Evolutionary conservation across 1,140 invertebrate species (phyloP).

Genomic region (Tribolium madens): DNA sequence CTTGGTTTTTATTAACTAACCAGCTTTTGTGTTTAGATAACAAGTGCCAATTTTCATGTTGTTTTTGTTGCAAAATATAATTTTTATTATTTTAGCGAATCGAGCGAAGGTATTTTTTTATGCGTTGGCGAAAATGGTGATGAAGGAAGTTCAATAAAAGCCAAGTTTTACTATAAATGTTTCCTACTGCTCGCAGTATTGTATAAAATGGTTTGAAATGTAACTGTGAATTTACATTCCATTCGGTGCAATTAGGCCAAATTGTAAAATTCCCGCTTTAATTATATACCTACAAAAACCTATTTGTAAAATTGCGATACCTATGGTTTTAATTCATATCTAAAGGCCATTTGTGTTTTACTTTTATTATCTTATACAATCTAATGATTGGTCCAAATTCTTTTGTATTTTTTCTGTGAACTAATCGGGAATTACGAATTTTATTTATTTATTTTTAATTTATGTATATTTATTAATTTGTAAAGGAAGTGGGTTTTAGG

Average conservation of each 20-base stretch:
- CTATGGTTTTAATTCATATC: background rate
- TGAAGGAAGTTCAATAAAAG: constrained; percentile 36
- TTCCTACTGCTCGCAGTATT: constrained; percentile 39
- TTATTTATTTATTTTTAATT: constrained; percentile 13
- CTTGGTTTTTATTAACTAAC: constrained; percentile 47
- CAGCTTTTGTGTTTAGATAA: constrained; percentile 26
- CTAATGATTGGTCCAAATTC: no score
- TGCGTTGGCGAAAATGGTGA: constrained; percentile 46
- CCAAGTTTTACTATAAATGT: constrained; percentile 44
- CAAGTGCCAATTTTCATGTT: constrained; percentile 23
- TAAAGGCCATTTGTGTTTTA: constrained; percentile 11
- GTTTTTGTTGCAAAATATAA: constrained; percentile 14
- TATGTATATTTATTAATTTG: background rate
- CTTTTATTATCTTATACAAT: background rate
- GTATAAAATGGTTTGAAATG: constrained; percentile 4
- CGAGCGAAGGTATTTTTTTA: constrained; percentile 39
- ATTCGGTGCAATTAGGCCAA: constrained; percentile 7
- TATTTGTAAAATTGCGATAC: constrained; percentile 2
- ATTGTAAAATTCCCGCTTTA: constrained; percentile 10
- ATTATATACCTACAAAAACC: no score
- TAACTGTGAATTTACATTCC: constrained; percentile 27
- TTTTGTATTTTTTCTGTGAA: constrained; percentile 6
- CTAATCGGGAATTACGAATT: background rate
- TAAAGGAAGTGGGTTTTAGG: constrained; percentile 13
- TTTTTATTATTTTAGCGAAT: constrained; percentile 33